Conservation (phyloP, 2,797 vertebrate species). For the Sebastes hopkinsi region DNA sequence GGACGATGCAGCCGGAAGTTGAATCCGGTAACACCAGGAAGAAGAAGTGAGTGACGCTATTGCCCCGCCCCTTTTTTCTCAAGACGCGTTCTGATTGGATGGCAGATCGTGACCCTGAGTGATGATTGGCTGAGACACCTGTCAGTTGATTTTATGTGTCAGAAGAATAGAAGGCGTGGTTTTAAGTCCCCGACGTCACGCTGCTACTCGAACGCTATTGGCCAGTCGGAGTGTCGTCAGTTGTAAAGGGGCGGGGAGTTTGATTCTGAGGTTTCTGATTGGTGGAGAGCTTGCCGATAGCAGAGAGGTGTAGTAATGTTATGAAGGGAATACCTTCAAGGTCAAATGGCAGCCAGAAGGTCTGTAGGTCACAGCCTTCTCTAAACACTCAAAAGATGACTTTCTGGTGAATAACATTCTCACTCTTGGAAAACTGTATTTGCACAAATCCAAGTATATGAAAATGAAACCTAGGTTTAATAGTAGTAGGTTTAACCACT, state of each 20-base stretch:
- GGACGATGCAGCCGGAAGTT: slow-evolving; percentile 72
- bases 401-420: too few relatives aligned
- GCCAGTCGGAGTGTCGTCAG: background rate
- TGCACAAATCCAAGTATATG: too few relatives aligned
- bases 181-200: fast-evolving
- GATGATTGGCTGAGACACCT: slow-evolving; percentile 27
- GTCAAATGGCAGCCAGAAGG: slow-evolving; percentile 27
- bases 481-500: too few relatives aligned
- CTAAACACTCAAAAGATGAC: background rate
- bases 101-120: fast-evolving
- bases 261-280: slow-evolving; percentile 4
- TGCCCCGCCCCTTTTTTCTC: slow-evolving; percentile 10
- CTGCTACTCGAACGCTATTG: background rate
- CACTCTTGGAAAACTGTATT: too few relatives aligned
- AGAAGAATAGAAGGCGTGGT: fast-evolving
- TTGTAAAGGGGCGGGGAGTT: background rate
- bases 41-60: background rate
- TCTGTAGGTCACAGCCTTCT: fast-evolving
- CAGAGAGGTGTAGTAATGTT: background rate
- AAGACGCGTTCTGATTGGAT: slow-evolving; percentile 50
- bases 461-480: too few relatives aligned
- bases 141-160: background rate
- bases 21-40: slow-evolving; percentile 18
- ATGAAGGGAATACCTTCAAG: slow-evolving; percentile 26
- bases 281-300: background rate